Conservation (phyloP, 2,888 invertebrate genomes). For the Drosophila meridionalis region DNA sequence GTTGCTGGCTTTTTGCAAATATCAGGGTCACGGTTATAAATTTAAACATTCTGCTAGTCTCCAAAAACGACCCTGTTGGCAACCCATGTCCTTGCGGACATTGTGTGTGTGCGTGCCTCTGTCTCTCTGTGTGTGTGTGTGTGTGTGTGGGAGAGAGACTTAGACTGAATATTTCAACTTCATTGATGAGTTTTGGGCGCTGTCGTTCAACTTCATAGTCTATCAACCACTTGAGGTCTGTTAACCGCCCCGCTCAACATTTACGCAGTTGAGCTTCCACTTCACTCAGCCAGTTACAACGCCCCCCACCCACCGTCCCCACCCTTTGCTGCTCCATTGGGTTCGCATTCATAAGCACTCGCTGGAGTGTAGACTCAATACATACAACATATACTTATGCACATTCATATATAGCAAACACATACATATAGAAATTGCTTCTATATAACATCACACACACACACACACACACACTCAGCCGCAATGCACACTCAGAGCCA, state of each 20-base stretch:
- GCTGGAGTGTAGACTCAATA: slow-evolving; percentile 40
- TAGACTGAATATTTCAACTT: slow-evolving; percentile 51
- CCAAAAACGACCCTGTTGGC: slow-evolving; percentile 69
- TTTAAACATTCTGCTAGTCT: slow-evolving; percentile 82
- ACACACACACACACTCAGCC: slow-evolving; percentile 1
- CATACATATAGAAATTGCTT: slow-evolving; percentile 10
- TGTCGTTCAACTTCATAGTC: slow-evolving; percentile 11
- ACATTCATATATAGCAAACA: neutral
- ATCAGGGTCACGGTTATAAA: slow-evolving; percentile 84
- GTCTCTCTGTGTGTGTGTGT: slow-evolving; percentile 3
- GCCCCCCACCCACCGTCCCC: neutral
- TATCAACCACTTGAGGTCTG: slow-evolving; percentile 27
- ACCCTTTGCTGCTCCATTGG: slow-evolving; percentile 25
- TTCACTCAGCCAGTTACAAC: slow-evolving; percentile 14
- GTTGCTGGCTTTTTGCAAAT: slow-evolving; percentile 67
- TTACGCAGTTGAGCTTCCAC: slow-evolving; percentile 49
- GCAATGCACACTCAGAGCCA: slow-evolving; percentile 31
- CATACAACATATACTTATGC: slow-evolving; percentile 15
- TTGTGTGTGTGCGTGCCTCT: slow-evolving; percentile 7
- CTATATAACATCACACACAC: slow-evolving; percentile 26
- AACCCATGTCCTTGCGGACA: slow-evolving; percentile 45
- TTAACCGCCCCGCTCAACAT: slow-evolving; percentile 46
- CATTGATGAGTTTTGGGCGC: slow-evolving; percentile 68
- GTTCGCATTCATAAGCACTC: slow-evolving; percentile 55
- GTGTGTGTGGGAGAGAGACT: slow-evolving; percentile 12